A percentile compares a stretch with the other conserved stretches of the same genome.
Evolutionary conservation across 2,113 vertebrate species (phyloP).

Genomic region (Pampusana beccarii): DNA sequence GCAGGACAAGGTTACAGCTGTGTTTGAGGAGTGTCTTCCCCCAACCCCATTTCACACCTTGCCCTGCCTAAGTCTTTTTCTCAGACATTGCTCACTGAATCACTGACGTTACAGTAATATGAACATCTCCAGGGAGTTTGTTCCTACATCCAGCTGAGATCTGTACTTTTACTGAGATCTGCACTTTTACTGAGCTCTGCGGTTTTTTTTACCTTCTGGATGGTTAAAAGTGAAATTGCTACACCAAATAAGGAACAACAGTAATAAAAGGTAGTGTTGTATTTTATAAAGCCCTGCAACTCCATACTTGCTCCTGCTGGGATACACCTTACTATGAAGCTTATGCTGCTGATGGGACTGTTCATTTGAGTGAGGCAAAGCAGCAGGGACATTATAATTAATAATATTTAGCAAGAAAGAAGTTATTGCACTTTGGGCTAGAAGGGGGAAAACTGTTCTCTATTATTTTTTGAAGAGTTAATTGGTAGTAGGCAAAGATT

Average conservation of each 20-base stretch:
- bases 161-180: background rate
- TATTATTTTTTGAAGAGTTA: constrained; percentile 56
- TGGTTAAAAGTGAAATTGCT: background rate
- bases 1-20: background rate
- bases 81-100: background rate
- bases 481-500: constrained; percentile 51
- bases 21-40: background rate
- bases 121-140: background rate
- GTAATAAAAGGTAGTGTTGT: background rate
- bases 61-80: background rate
- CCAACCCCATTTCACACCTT: rapidly evolving
- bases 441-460: background rate
- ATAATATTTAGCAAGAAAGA: constrained; percentile 54
- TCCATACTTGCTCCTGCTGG: background rate
- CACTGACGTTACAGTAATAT: background rate
- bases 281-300: constrained; percentile 7
- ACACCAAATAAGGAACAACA: background rate
- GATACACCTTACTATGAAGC: background rate
- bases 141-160: background rate
- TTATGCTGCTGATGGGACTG: background rate
- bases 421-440: constrained; percentile 38
- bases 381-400: constrained; percentile 45
- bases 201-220: background rate
- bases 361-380: background rate
- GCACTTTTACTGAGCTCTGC: background rate